A percentile compares a stretch with the other conserved stretches of the same genome.
Evolutionary conservation across 2,888 invertebrate species (phyloP).

Genomic region (Seladonia tumulorum): DNA sequence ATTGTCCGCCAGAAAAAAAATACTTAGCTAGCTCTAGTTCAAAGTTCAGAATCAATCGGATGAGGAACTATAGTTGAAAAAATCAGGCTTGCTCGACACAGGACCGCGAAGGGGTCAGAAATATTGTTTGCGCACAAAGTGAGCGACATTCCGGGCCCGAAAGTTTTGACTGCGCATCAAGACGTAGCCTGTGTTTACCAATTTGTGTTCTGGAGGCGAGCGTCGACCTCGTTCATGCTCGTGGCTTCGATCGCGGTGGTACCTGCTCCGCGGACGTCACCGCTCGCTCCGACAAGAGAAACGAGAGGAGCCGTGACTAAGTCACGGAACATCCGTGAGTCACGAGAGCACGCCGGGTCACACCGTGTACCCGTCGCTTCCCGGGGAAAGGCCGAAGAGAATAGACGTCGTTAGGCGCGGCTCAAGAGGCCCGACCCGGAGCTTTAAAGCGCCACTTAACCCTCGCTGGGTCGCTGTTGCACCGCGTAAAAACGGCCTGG

Average conservation of each 20-base stretch:
- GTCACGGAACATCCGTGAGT: slow-evolving; percentile 73
- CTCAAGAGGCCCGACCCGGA: slow-evolving; percentile 30
- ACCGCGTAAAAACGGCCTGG: slow-evolving; percentile 8
- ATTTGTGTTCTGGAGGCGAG: slow-evolving; percentile 21
- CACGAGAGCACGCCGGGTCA: slow-evolving; percentile 66
- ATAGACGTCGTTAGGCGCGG: slow-evolving; percentile 71
- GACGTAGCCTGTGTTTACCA: not conserved
- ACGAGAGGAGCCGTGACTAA: slow-evolving; percentile 64
- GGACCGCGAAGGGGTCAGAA: too few relatives aligned
- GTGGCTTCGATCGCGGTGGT: slow-evolving; percentile 51
- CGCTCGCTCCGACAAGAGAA: slow-evolving; percentile 13
- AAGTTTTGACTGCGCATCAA: not conserved
- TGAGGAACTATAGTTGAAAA: too few relatives aligned
- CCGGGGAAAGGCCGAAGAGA: slow-evolving; percentile 54
- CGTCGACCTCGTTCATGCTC: slow-evolving; percentile 58
- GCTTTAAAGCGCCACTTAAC: slow-evolving; percentile 55
- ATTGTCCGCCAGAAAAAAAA: too few relatives aligned
- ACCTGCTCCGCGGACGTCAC: slow-evolving; percentile 42
- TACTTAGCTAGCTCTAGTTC: too few relatives aligned
- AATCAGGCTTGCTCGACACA: too few relatives aligned
- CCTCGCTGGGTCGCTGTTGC: slow-evolving; percentile 27
- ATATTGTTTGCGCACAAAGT: not conserved
- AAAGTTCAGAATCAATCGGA: too few relatives aligned
- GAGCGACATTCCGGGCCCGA: not conserved
- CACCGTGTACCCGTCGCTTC: slow-evolving; percentile 32